Percentiles rank a stretch among this genome's conserved stretches.
These are phyloP conservation scores for Bellardia pandia DNA, from an alignment of 2,888 invertebrate species.

Conservation along the genomic window DNA sequence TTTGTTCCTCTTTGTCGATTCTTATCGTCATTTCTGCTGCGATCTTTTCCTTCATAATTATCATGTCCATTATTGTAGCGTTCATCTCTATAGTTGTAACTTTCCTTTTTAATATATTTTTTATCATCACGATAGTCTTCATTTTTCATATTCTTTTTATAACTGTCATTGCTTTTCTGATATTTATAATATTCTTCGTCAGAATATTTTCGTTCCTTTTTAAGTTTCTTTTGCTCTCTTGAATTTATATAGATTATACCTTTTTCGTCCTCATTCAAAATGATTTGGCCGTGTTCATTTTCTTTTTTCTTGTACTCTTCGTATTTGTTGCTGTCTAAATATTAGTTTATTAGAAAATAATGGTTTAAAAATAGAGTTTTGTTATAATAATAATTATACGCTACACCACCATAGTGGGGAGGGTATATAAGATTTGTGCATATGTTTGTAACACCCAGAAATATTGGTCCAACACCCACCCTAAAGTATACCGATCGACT, in stretches of 20 bases:
- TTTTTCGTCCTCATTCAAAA: constrained; percentile 74
- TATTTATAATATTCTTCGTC: background rate
- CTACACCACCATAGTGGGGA: too few species aligned
- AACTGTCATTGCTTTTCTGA: background rate
- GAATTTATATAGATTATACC: constrained; percentile 2
- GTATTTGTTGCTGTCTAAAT: constrained; percentile 88
- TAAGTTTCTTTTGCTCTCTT: constrained; percentile 47
- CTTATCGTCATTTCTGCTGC: constrained; percentile 14
- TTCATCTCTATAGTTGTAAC: constrained; percentile 3
- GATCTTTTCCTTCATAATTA: background rate
- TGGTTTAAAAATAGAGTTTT: too few species aligned
- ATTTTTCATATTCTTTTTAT: background rate
- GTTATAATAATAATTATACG: too few species aligned
- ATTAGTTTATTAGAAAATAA: background rate
- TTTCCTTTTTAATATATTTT: constrained; percentile 38
- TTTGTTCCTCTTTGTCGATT: constrained; percentile 43
- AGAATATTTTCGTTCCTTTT: background rate
- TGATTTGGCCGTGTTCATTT: constrained; percentile 80
- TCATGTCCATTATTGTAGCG: constrained; percentile 8
- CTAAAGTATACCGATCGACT: too few species aligned
- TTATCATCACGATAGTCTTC: constrained; percentile 34
- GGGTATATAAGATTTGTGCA: too few species aligned
- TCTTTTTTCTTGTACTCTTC: constrained; percentile 88
- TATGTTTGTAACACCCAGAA: too few species aligned
- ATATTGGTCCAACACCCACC: too few species aligned